Percentiles rank a stretch among this genome's conserved stretches.
Conservation (phyloP, 2,797 vertebrate species). For the Podarcis lilfordi region DNA sequence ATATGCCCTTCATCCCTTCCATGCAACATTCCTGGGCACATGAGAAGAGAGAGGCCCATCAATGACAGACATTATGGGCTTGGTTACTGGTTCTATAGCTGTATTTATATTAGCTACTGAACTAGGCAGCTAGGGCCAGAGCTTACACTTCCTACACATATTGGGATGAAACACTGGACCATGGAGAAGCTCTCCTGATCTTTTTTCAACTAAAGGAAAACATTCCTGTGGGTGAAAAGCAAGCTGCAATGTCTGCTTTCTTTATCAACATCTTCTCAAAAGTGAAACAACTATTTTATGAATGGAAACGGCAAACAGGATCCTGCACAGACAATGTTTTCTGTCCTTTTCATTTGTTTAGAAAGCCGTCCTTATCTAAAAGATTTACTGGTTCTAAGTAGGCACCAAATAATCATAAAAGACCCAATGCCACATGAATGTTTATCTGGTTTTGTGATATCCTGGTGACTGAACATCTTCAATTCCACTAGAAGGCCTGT, state of each 20-base stretch:
- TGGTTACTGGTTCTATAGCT: neutral
- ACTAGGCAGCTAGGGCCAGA: neutral
- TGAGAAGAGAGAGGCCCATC: neutral
- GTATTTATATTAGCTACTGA: neutral
- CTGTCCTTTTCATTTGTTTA: neutral
- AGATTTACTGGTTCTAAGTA: neutral
- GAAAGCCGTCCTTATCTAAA: neutral
- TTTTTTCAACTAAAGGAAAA: neutral
- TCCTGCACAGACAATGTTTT: neutral
- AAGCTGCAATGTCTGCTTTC: neutral
- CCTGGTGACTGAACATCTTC: neutral
- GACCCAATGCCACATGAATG: neutral
- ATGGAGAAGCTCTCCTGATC: neutral
- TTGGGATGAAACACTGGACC: neutral
- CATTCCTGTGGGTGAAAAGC: neutral
- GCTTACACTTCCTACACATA: neutral
- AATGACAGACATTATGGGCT: neutral
- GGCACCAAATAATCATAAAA: neutral
- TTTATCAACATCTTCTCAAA: neutral
- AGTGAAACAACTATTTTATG: neutral
- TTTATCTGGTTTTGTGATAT: neutral
- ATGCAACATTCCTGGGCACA: neutral
- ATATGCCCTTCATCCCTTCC: neutral
- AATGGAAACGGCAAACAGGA: neutral
- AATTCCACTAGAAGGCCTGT: neutral